Evolutionary conservation across 2,797 vertebrate genomes (phyloP).

Genomic region (Sebastes flavidus): DNA sequence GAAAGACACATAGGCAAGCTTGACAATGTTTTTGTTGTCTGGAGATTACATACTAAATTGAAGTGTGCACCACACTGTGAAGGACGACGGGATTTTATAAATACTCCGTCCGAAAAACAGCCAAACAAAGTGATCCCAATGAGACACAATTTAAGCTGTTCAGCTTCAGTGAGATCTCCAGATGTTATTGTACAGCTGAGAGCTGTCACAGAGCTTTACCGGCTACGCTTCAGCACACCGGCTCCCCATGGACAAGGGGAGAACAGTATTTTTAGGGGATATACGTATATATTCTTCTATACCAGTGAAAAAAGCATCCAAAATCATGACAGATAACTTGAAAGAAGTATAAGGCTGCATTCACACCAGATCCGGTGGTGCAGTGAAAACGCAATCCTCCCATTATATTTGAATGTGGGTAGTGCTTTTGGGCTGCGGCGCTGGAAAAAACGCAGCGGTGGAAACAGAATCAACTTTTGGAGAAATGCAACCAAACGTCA

Average conservation of each 20-base stretch:
- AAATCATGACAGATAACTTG: background rate
- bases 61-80: background rate
- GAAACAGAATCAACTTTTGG: too few species aligned
- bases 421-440: too few species aligned
- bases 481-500: too few species aligned
- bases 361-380: too few species aligned
- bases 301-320: background rate
- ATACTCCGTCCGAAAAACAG: background rate
- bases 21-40: background rate
- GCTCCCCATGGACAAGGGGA: background rate
- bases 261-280: background rate
- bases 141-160: background rate
- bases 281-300: background rate
- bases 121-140: background rate
- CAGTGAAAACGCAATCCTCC: too few species aligned
- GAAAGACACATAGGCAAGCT: background rate
- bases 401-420: too few species aligned
- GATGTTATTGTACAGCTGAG: background rate
- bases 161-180: constrained; percentile 11
- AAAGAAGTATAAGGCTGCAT: background rate
- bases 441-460: too few species aligned
- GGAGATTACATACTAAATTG: background rate
- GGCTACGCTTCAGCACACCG: background rate
- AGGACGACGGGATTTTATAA: background rate
- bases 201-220: background rate